Conservation (phyloP, 2,888 invertebrate genomes). For the Ophonus ardosiacus region DNA sequence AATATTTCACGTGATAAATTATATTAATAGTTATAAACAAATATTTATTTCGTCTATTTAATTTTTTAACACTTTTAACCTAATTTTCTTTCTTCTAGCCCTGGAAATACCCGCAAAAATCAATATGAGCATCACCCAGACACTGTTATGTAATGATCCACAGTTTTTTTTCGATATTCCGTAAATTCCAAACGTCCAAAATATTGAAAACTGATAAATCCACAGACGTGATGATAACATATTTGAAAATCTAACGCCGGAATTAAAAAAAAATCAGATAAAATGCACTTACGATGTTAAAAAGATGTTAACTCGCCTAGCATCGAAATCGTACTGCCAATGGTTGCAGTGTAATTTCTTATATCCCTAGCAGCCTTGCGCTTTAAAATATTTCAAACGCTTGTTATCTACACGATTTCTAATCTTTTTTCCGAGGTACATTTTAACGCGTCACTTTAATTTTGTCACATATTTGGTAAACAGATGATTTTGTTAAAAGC, state of each 20-base stretch:
- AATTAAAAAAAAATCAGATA: constrained; percentile 41
- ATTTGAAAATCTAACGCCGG: constrained; percentile 28
- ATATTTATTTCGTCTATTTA: neutral
- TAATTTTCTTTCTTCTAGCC: constrained; percentile 8
- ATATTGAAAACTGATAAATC: constrained; percentile 3
- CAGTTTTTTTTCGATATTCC: constrained; percentile 8
- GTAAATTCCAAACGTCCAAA: neutral
- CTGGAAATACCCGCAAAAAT: constrained; percentile 38
- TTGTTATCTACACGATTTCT: neutral
- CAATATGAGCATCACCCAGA: constrained; percentile 48
- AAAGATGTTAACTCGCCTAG: constrained; percentile 65
- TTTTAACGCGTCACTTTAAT: neutral
- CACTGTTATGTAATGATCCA: constrained; percentile 53
- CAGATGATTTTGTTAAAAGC: neutral
- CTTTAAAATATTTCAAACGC: neutral
- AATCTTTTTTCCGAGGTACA: neutral
- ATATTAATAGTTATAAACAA: constrained; percentile 2
- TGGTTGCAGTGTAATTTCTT: constrained; percentile 18
- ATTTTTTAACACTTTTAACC: neutral
- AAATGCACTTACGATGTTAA: constrained; percentile 63
- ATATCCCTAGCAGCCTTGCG: constrained; percentile 26
- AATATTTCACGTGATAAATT: constrained; percentile 51
- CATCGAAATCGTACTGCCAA: constrained; percentile 66
- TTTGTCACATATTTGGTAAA: neutral
- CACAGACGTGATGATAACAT: constrained; percentile 40